Percentiles rank a stretch among this genome's conserved stretches.
phyloP scores from a whole-genome alignment of 2,888 invertebrate species.

The Prosopocoilus inquinatus region DNA sequence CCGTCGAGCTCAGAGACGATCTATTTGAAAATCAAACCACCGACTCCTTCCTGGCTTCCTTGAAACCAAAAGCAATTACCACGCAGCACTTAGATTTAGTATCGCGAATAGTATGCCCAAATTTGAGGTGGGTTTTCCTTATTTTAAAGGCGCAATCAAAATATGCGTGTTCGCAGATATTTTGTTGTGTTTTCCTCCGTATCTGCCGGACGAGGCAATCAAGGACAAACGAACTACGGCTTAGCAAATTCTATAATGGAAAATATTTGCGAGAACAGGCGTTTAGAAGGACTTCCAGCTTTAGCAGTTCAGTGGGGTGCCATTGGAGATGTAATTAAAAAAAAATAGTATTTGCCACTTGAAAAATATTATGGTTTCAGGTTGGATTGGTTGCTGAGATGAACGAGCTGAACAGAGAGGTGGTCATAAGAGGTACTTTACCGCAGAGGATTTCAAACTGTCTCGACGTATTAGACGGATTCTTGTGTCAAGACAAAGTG shows the following conservation, averaged over 20 bases:
- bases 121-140: conserved; percentile 34
- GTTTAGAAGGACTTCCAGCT: conserved; percentile 24
- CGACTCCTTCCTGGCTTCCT: conserved; percentile 66
- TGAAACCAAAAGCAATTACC: conserved; percentile 78
- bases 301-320: conserved; percentile 32
- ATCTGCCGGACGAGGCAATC: conserved; percentile 85
- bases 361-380: not conserved
- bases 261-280: conserved; percentile 69
- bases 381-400: conserved; percentile 27
- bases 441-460: conserved; percentile 68
- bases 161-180: conserved; percentile 49
- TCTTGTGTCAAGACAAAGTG: conserved; percentile 66
- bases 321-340: conserved; percentile 46
- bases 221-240: conserved; percentile 87
- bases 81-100: conserved; percentile 73
- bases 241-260: conserved; percentile 88
- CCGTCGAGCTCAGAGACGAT: conserved; percentile 75
- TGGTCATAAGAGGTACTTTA: conserved; percentile 56
- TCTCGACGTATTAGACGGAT: conserved; percentile 61
- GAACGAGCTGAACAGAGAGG: conserved; percentile 19
- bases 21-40: conserved; percentile 74
- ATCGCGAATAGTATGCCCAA: conserved; percentile 58
- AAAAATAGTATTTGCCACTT: conserved; percentile 20
- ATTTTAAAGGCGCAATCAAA: conserved; percentile 38
- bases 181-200: conserved; percentile 93